Conservation (phyloP, 2,113 vertebrate genomes). For the Ifrita kowaldi region DNA sequence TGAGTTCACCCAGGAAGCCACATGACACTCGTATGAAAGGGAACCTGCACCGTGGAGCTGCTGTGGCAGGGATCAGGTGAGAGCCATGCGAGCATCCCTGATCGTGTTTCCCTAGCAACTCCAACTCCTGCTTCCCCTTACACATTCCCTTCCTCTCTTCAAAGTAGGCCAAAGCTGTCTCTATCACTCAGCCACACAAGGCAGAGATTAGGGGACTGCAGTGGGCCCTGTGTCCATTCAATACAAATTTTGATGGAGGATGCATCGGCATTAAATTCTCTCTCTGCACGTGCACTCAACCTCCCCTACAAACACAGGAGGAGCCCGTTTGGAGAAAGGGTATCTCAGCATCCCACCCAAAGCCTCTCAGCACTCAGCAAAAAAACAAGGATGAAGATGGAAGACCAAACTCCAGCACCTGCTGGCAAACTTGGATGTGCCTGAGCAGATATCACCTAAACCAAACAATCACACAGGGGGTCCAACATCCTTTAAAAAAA, state of each 20-base stretch:
- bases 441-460: neutral
- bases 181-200: neutral
- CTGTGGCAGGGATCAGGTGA: conserved; percentile 27
- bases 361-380: accelerated
- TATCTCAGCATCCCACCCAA: neutral
- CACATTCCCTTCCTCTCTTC: conserved; percentile 3
- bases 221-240: neutral
- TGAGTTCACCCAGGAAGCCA: neutral
- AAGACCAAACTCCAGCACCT: neutral
- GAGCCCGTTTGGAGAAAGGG: neutral
- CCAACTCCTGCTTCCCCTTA: conserved; percentile 22
- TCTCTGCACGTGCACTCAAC: neutral
- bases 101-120: conserved; percentile 61
- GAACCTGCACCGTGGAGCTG: accelerated
- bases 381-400: neutral
- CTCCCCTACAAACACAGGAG: neutral
- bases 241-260: neutral
- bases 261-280: neutral
- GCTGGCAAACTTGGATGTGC: neutral
- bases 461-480: accelerated
- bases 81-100: neutral
- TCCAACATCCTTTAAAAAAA: neutral
- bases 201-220: neutral
- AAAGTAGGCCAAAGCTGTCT: conserved; percentile 3
- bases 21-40: neutral